These are phyloP conservation scores for Drosophila stalkeri DNA, from an alignment of 2,888 invertebrate species.

Conservation along the genomic window DNA sequence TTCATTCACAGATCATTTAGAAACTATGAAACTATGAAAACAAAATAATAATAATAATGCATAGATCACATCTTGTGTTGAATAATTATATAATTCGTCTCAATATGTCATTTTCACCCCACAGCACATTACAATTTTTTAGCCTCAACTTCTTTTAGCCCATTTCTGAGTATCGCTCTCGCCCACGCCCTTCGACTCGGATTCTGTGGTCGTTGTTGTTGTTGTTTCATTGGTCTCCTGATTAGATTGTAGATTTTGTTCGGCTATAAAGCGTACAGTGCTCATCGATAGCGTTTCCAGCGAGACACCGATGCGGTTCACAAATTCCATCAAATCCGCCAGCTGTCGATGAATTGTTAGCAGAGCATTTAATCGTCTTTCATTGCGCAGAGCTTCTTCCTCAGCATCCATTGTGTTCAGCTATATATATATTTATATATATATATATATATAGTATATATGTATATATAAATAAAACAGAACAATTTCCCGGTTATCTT, in stretches of 20 bases:
- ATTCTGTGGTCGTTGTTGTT: neutral
- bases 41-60: too few species aligned
- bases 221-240: neutral
- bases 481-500: neutral
- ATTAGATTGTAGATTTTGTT: neutral
- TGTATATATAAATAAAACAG: neutral
- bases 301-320: constrained; percentile 7
- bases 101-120: neutral
- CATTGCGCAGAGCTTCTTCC: constrained; percentile 1
- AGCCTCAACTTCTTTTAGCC: neutral
- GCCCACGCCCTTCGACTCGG: neutral
- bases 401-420: constrained; percentile 4
- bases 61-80: neutral
- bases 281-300: neutral
- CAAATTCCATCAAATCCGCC: neutral
- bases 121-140: constrained; percentile 4
- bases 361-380: neutral
- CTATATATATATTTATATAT: neutral
- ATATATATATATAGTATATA: too few species aligned
- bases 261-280: neutral
- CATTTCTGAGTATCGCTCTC: constrained; percentile 12
- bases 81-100: neutral
- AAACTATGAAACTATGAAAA: neutral
- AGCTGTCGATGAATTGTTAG: constrained; percentile 5
- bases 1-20: neutral